Conservation (phyloP, 92 coral and sea anemone species). For the Siderastrea radians region DNA sequence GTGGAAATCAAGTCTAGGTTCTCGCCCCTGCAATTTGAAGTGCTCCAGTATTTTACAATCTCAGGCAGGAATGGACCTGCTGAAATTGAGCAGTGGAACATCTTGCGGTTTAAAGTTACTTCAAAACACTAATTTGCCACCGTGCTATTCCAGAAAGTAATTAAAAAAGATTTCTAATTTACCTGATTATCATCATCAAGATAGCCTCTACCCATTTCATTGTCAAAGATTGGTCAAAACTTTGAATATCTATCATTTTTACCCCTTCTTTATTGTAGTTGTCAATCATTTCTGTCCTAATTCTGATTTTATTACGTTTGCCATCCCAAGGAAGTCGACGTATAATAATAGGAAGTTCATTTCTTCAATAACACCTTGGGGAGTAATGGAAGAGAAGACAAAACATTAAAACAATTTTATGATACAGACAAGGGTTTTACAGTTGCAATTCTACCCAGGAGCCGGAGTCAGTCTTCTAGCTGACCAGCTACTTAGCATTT, state of each 20-base stretch:
- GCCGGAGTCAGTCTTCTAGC: too few species aligned
- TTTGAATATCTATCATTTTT: slow-evolving; percentile 7
- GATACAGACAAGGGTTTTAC: too few species aligned
- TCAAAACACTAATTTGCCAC: background rate
- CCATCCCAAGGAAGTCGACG: background rate
- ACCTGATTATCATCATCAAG: background rate
- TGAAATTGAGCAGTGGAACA: background rate
- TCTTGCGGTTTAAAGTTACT: background rate
- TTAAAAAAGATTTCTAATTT: background rate
- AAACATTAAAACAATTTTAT: too few species aligned
- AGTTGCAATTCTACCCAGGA: too few species aligned
- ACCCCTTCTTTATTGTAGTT: background rate
- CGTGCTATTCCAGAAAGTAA: background rate
- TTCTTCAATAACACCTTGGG: too few species aligned
- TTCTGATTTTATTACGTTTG: background rate
- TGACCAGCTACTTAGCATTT: too few species aligned
- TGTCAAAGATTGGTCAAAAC: background rate
- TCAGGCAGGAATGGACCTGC: too few species aligned
- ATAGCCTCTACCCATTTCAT: background rate
- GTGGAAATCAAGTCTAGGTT: background rate
- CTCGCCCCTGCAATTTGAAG: background rate
- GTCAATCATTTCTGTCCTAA: background rate
- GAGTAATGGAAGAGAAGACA: too few species aligned
- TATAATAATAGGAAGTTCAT: too few species aligned
- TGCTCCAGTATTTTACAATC: background rate